Percentiles rank a stretch among this genome's conserved stretches.
Evolutionary conservation across 2,888 invertebrate species (phyloP).

Genomic region (Leptopilina drosophilae): DNA sequence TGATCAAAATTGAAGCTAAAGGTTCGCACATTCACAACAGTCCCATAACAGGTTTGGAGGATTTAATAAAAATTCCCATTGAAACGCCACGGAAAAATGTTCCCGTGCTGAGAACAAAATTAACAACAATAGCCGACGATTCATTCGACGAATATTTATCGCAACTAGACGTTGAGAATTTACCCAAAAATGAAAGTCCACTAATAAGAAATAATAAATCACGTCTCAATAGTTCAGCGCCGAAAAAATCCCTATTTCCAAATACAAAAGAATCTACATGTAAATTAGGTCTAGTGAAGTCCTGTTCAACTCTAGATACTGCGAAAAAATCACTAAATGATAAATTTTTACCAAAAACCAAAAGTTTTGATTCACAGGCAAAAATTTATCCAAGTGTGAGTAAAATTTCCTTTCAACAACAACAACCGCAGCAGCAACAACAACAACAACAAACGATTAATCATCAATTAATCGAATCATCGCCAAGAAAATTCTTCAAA

Average conservation of each 20-base stretch:
- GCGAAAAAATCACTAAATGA: neutral
- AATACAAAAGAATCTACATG: neutral
- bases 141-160: slow-evolving; percentile 54
- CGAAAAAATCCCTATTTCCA: slow-evolving; percentile 39
- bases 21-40: neutral
- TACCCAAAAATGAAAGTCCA: slow-evolving; percentile 10
- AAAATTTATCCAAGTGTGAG: neutral
- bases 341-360: neutral
- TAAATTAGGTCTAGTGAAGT: slow-evolving; percentile 24
- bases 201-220: slow-evolving; percentile 3
- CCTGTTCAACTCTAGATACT: neutral
- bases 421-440: neutral
- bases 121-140: slow-evolving; percentile 52
- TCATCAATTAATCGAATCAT: neutral
- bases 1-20: neutral
- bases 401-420: neutral
- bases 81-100: neutral
- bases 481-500: slow-evolving; percentile 26
- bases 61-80: slow-evolving; percentile 3
- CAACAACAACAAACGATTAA: neutral
- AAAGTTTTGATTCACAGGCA: neutral
- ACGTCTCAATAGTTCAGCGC: slow-evolving; percentile 11
- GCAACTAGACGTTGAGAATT: slow-evolving; percentile 46
- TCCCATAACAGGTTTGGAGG: neutral
- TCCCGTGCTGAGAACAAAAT: neutral